Evolutionary conservation across 2,888 invertebrate genomes (phyloP), one percentile per base, ranked within the genome.

Genomic region (Enchytraeus crypticus): DNA sequence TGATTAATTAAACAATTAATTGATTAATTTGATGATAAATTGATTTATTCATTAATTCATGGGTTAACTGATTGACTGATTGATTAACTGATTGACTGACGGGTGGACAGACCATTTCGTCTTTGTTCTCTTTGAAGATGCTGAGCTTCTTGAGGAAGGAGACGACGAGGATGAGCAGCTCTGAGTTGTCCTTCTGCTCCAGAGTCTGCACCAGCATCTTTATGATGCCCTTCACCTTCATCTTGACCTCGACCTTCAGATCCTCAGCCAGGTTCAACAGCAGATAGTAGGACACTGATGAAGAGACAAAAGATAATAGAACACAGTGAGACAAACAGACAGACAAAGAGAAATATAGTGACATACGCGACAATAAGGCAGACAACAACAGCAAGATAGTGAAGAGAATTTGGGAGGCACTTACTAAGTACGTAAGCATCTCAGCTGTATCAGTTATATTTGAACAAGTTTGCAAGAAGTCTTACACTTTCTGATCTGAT

Each of bases 101-200:
- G n/a, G n/a, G n/a, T n/a, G 21, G 21, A 18, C 70, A 77, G 73
- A 84, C 85, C 92, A 98, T 93, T 65, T 87, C 86, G 74, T 90
- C 89, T 81, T 93, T 93, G 78, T 97, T 97, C 79, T 93, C 93
- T 58, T 87, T 85, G 80, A 92, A 95, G 72, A 95, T 87, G 4
- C 92, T 92, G 26, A 98, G 82, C 78, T 96, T 97, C 80, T 93
- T 92, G 53, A 98, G 83, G 80, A 98, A 97, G 29, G 92, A 92
- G 26, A 92, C 86, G 56, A 91, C 89, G 60, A 96, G 83, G 73
- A 91, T 88, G 49, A 95, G 83, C 32, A 96, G 83, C 79, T 96
- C 93, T 66, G 87, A 86, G 78, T 92, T 92, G 71, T 89, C 88
- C 65, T 96, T 84, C n/a, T n/a, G n/a, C 72, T 93, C 92, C 77